Base-by-base conservation (phyloP, 2,797 vertebrate genomes). In the Siniperca scherzeri region DNA sequence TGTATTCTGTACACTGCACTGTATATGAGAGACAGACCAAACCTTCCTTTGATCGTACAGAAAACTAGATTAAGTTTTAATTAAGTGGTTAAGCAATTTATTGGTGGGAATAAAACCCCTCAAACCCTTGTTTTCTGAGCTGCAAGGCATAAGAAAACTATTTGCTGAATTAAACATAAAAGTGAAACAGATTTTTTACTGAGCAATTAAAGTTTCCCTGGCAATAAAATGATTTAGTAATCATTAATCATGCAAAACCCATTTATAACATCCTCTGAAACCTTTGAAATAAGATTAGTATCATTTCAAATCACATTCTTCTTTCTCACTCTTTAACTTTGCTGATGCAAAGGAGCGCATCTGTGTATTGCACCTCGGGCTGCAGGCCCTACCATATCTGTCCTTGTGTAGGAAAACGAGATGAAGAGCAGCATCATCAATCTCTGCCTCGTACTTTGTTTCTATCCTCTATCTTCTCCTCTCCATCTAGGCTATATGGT, bases 371-470 rank as follows among this genome's bases (percentile, higher is more conserved):
- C 70, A 78, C 87, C 84, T 70, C 70, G 0, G 78, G 85, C 83
- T 81, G 61, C 74, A 8, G 87, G 74, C 74, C 48, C 73, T 19
- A 27, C 62, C 70, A 44, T 74, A 87, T 90, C 88, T 72, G 83
- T 88, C 83, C 86, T 87, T 25, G 72, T 81, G 85, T 70, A 67
- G 81, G 72, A 67, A 90, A 91, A 93, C 80, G 77, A 91, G 87
- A 93, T 74, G 76, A 86, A 77, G 66, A 86, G 88, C 77, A 78
- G 75, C 84, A 78, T 88, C 91, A 93, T 94, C 89, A 89, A 84
- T 94, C 93, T 91, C 81, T 89, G 90, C 83, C 89, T 89, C 19
- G 22, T 66, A 62, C 85, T 89, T 88, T 90, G 84, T 84, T 91
- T 89, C 84, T 59, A 64, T 77, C 79, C 46, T 83, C 78, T 52